Conservation (phyloP, 1,140 invertebrate species). For the Neodiprion pinetum region DNA sequence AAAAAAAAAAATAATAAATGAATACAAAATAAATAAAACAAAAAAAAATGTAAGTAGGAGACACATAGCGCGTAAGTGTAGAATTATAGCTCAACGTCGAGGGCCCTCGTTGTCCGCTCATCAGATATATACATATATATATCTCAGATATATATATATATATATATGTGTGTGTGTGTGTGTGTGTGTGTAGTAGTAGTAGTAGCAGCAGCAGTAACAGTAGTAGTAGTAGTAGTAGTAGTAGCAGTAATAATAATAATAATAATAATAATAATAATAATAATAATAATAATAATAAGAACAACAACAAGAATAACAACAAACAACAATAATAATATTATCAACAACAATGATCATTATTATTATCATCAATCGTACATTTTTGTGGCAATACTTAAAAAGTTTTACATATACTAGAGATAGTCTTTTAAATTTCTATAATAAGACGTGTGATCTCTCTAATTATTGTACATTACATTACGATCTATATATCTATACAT, state of each 20-base stretch:
- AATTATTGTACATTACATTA: slow-evolving; percentile 61
- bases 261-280: too few relatives aligned
- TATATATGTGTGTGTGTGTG: slow-evolving; percentile 7
- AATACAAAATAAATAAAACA: slow-evolving; percentile 45
- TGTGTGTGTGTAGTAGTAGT: slow-evolving; percentile 27
- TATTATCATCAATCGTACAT: slow-evolving; percentile 49
- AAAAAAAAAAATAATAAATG: background rate
- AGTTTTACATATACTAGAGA: slow-evolving; percentile 47
- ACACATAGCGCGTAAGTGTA: slow-evolving; percentile 6
- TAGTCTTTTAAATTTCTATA: slow-evolving; percentile 63
- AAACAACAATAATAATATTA: slow-evolving; percentile 6
- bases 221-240: background rate
- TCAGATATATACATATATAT: slow-evolving; percentile 15
- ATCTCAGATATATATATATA: background rate
- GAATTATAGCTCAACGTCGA: slow-evolving; percentile 26
- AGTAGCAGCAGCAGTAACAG: slow-evolving; percentile 12
- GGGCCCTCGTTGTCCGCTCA: slow-evolving; percentile 38
- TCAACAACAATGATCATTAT: slow-evolving; percentile 39
- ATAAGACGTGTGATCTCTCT: slow-evolving; percentile 64
- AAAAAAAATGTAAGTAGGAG: background rate
- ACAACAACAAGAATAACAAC: too few relatives aligned
- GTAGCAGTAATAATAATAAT: too few relatives aligned
- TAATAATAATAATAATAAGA: too few relatives aligned
- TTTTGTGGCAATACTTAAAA: slow-evolving; percentile 60
- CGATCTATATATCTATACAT: slow-evolving; percentile 43